Percentiles rank a stretch among this genome's conserved stretches.
These are phyloP conservation scores for Mesoclemmys tuberculata DNA, from an alignment of 2,113 vertebrate species.

Conservation along the genomic window DNA sequence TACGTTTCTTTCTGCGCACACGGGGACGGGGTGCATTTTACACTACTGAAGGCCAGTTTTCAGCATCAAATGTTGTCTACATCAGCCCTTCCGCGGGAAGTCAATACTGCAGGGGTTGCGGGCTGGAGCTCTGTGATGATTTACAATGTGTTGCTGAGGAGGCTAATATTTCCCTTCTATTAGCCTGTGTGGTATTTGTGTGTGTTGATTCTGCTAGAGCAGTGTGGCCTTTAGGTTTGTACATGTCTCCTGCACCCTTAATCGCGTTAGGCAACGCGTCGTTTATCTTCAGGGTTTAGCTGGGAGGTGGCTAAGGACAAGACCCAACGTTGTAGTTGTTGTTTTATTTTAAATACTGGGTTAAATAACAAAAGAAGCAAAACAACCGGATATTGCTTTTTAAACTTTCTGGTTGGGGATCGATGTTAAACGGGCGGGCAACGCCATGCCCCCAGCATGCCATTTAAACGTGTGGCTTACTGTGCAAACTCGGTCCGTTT, in stretches of 20 bases:
- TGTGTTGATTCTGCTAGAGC: rapidly evolving
- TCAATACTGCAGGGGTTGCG: neutral
- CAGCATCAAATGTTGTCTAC: neutral
- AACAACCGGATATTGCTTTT: neutral
- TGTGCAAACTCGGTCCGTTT: neutral
- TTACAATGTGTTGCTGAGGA: neutral
- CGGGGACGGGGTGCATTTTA: neutral
- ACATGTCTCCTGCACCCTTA: rapidly evolving
- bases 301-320: neutral
- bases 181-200: neutral
- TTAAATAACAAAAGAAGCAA: neutral
- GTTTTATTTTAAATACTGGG: neutral
- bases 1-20: neutral
- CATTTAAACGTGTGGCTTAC: neutral
- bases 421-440: neutral
- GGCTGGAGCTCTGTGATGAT: rapidly evolving
- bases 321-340: neutral
- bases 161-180: neutral
- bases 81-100: neutral
- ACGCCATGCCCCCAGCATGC: neutral
- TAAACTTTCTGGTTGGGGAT: neutral
- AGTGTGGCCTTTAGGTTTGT: neutral
- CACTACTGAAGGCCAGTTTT: neutral
- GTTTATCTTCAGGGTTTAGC: neutral
- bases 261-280: neutral